These are phyloP conservation scores for Danio kyathit DNA, from an alignment of 2,797 vertebrate species.

Conservation along the genomic window DNA sequence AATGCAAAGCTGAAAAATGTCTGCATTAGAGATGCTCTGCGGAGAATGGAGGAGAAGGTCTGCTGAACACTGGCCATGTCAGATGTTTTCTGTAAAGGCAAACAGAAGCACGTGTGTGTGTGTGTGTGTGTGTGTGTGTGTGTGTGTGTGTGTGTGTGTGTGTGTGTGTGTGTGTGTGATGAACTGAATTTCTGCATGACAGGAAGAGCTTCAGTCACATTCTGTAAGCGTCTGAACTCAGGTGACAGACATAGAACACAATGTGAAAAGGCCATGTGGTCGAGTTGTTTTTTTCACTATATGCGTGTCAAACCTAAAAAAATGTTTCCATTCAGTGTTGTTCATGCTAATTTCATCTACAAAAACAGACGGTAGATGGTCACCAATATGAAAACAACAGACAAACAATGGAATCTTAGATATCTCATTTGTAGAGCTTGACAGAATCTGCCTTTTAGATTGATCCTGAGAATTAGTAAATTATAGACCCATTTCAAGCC, in stretches of 20 bases:
- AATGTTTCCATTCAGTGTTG: conserved; percentile 21
- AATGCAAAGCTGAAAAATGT: conserved; percentile 31
- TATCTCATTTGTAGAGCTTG: background rate
- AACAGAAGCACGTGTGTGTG: background rate
- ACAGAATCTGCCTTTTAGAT: too few species aligned
- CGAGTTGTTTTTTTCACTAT: conserved; percentile 11
- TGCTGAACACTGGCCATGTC: background rate
- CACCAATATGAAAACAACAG: background rate
- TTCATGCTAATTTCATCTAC: background rate
- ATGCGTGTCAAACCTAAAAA: conserved; percentile 9
- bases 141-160: too few species aligned
- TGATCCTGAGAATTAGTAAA: too few species aligned
- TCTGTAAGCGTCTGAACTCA: background rate
- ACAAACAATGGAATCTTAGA: background rate
- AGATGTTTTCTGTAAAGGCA: conserved; percentile 38
- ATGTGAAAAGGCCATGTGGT: conserved; percentile 26
- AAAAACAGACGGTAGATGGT: background rate
- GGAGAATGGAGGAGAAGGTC: background rate
- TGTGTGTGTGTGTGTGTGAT: background rate
- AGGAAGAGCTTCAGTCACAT: conserved; percentile 35
- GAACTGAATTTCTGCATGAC: background rate
- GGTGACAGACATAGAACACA: background rate
- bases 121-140: too few species aligned
- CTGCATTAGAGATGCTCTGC: conserved; percentile 22
- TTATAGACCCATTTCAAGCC: too few species aligned